Evolutionary conservation across 2,797 vertebrate species (phyloP).

Genomic region (Falco concolor): DNA sequence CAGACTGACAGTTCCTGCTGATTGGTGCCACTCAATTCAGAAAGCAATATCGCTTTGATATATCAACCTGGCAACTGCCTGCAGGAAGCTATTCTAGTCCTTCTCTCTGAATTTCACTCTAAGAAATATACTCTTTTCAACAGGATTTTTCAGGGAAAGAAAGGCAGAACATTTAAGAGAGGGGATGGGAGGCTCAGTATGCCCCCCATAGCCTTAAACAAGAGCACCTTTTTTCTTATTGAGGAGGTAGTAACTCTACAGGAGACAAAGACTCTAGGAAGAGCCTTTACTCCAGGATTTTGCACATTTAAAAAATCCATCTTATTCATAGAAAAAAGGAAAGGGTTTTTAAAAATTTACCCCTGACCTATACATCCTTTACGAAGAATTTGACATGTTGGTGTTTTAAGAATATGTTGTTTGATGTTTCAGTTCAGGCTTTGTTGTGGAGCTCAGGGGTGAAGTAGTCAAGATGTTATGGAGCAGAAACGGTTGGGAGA

Average conservation of each 20-base stretch:
- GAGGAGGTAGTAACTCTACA: constrained; percentile 48
- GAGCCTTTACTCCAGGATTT: constrained; percentile 20
- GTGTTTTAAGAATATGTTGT: background rate
- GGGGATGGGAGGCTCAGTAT: constrained; percentile 19
- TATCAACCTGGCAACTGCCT: constrained; percentile 60
- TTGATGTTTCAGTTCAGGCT: constrained; percentile 29
- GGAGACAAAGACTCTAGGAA: constrained; percentile 9
- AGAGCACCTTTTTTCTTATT: constrained; percentile 44
- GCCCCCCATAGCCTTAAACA: constrained; percentile 15
- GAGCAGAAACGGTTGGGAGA: background rate
- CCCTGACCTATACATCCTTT: background rate
- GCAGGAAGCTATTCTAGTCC: constrained; percentile 61
- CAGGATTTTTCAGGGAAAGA: constrained; percentile 18
- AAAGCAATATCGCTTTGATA: constrained; percentile 41
- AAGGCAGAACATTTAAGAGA: constrained; percentile 39
- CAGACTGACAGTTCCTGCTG: constrained; percentile 62
- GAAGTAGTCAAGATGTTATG: background rate
- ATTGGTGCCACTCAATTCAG: constrained; percentile 63
- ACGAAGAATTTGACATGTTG: constrained; percentile 3
- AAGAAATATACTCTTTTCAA: constrained; percentile 49
- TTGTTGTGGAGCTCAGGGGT: background rate
- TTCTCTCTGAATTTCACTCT: constrained; percentile 44
- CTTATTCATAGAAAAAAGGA: background rate
- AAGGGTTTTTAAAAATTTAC: background rate
- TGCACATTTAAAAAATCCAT: constrained; percentile 9